These are phyloP conservation scores for Enteromius radiatus DNA, from an alignment of 2,797 vertebrate genomes.

Conservation along the genomic window DNA sequence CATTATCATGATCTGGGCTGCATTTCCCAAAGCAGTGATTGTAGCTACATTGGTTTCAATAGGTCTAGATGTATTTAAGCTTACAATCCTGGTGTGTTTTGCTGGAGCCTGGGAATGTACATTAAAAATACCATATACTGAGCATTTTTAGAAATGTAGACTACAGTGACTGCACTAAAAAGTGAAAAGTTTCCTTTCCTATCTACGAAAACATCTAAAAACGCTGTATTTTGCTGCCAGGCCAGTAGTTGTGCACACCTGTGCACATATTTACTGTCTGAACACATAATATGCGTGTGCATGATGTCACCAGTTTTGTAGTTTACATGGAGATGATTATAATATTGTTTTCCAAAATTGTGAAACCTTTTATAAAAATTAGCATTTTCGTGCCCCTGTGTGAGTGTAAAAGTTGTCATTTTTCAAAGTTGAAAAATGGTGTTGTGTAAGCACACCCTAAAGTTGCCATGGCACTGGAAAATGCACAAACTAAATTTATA, in stretches of 20 bases:
- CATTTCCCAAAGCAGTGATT: too few relatives aligned
- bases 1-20: not conserved
- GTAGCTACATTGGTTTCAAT: too few relatives aligned
- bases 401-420: too few relatives aligned
- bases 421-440: too few relatives aligned
- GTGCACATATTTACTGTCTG: not conserved
- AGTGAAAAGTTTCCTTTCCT: not conserved
- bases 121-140: not conserved
- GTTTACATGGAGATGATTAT: not conserved
- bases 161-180: not conserved
- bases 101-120: not conserved
- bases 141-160: not conserved
- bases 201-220: not conserved
- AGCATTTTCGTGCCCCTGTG: not conserved
- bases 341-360: not conserved
- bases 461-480: not conserved
- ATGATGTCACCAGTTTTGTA: not conserved
- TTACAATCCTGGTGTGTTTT: not conserved
- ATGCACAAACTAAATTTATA: not conserved
- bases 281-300: too few relatives aligned
- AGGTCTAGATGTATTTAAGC: too few relatives aligned
- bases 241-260: not conserved
- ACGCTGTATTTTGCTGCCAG: not conserved
- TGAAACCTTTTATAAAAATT: too few relatives aligned
- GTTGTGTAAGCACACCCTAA: too few relatives aligned